Percentiles rank a stretch among this genome's conserved stretches.
phyloP scores from a whole-genome alignment of 1,140 invertebrate species.

The Achatina immaculata region DNA sequence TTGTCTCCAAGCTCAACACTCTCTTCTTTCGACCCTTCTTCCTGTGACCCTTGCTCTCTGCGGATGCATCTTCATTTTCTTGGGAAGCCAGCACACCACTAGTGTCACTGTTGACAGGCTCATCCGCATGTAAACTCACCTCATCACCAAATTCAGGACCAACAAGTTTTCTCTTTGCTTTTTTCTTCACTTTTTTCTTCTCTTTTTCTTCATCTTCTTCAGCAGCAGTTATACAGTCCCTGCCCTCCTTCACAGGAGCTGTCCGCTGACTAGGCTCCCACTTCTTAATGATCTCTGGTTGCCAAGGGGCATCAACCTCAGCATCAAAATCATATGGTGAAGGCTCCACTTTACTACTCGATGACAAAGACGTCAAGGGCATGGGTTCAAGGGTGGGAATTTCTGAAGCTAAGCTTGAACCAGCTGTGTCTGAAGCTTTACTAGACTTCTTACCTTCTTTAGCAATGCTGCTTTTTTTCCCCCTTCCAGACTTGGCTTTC shows the following conservation, averaged over 20 bases:
- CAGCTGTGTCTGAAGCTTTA: neutral
- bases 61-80: neutral
- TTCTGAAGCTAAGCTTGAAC: neutral
- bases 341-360: conserved; percentile 17
- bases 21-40: conserved; percentile 69
- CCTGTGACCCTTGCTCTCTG: conserved; percentile 40
- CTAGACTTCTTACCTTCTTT: conserved; percentile 43
- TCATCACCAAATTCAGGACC: conserved; percentile 27
- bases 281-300: conserved; percentile 48
- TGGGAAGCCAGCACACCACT: neutral
- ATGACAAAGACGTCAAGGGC: neutral
- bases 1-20: conserved; percentile 40
- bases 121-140: neutral
- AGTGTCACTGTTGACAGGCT: neutral
- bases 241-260: neutral
- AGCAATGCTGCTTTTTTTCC: conserved; percentile 67
- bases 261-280: conserved; percentile 42
- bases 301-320: conserved; percentile 39
- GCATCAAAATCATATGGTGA: conserved; percentile 48
- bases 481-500: conserved; percentile 46
- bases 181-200: conserved; percentile 55
- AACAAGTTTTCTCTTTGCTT: conserved; percentile 42
- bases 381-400: neutral
- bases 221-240: neutral
- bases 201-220: conserved; percentile 42